phyloP scores from a whole-genome alignment of 2,797 vertebrate genomes.

The Leptatherina wallacei region DNA sequence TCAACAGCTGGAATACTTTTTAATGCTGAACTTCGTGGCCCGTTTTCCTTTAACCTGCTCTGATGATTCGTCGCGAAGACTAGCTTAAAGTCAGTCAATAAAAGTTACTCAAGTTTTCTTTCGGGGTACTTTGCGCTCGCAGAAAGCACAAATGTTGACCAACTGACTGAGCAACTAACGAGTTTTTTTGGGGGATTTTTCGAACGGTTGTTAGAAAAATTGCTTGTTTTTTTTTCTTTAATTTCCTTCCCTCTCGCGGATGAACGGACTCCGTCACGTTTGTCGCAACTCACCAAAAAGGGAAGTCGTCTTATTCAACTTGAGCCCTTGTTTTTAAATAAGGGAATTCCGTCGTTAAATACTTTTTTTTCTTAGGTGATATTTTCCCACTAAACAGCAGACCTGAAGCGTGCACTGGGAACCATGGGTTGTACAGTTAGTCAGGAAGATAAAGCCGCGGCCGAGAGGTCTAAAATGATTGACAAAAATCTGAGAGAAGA shows the following conservation, averaged over 20 bases:
- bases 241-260: conserved; percentile 19
- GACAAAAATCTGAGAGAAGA: conserved; percentile 95
- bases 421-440: conserved; percentile 98
- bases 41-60: conserved; percentile 55
- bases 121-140: conserved; percentile 27
- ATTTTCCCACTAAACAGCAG: conserved; percentile 74
- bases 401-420: conserved; percentile 87
- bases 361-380: conserved; percentile 45
- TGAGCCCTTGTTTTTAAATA: conserved; percentile 36
- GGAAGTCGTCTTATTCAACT: conserved; percentile 69
- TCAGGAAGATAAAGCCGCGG: conserved; percentile 97
- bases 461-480: conserved; percentile 95
- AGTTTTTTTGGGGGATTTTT: conserved; percentile 33
- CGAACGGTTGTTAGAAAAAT: not conserved
- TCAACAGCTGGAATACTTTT: conserved; percentile 76
- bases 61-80: conserved; percentile 34
- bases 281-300: conserved; percentile 50
- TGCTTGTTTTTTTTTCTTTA: conserved; percentile 4
- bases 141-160: conserved; percentile 27
- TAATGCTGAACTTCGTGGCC: conserved; percentile 60
- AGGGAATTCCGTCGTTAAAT: conserved; percentile 11
- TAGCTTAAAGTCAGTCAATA: conserved; percentile 28
- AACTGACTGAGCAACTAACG: conserved; percentile 24
- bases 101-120: conserved; percentile 39
- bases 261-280: conserved; percentile 59